Base-by-base conservation (phyloP, 2,113 vertebrate species). In the Heliornis fulica region DNA sequence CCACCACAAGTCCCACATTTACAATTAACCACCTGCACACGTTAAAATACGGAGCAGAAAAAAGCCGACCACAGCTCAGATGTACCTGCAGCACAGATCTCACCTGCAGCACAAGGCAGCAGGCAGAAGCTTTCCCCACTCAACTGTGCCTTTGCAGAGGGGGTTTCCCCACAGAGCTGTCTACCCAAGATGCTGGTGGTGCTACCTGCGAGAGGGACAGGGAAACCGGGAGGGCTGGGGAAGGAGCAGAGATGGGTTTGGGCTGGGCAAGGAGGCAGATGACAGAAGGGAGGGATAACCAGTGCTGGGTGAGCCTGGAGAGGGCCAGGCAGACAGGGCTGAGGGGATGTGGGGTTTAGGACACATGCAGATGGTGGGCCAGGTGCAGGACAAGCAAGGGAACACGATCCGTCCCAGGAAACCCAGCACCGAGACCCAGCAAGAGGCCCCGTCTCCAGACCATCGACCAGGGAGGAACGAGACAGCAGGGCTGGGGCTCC, bases 391-490 rank as follows among this genome's bases (percentile, higher is more conserved):
- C 53, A 56, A 45, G 78, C 0, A 0, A 36, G 63, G 89, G 80
- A 94, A 96, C 46, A 5, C 0, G 40, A 94, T 93, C 90, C 0
- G 0, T 12, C 66, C 25, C 2, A 0, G 0, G 23, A 94, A 72
- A 90, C 36, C 50, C 83, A 77, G 91, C 91, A 75, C 56, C 0
- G 0, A 65, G 70, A 41, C 21, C n/a, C n/a, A n/a, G 1, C 34
- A 34, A 3, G 69, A 45, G 70, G 81, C 48, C 41, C 90, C 1
- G 1, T 57, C 77, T 80, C 77, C 66, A 34, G 60, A 87, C 38
- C 54, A 81, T 3, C 0, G 5, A 12, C 29, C 0, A 0, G 25
- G 48, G 14, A 78, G 50, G 28, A 83, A 63, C 0, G 1, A 56
- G 59, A n/a, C 41, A 80, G 71, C 48, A 92, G 25, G 25, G 69